These are phyloP conservation scores for Dendropsophus ebraccatus DNA, from an alignment of 2,113 vertebrate species.

Conservation along the genomic window DNA sequence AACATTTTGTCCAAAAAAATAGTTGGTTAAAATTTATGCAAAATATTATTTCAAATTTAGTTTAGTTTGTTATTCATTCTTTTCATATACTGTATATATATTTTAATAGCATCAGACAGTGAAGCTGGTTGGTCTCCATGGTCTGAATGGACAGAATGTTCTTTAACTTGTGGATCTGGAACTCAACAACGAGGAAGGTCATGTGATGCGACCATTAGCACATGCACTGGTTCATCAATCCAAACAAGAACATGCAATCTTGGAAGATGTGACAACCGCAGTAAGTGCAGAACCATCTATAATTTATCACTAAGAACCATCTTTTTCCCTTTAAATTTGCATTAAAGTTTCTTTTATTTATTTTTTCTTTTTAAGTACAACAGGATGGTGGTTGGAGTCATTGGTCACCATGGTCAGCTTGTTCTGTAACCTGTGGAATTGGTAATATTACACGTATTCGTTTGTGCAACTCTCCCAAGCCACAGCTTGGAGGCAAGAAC, in stretches of 20 bases:
- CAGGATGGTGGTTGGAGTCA: slow-evolving; percentile 96
- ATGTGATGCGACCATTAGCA: slow-evolving; percentile 93
- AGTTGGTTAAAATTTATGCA: no score
- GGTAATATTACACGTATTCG: slow-evolving; percentile 94
- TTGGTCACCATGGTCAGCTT: slow-evolving; percentile 97
- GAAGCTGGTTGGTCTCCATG: slow-evolving; percentile 96
- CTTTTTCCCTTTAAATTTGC: neutral
- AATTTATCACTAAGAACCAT: neutral
- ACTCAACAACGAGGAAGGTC: slow-evolving; percentile 97
- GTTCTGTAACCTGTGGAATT: slow-evolving; percentile 88
- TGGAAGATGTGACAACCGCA: slow-evolving; percentile 89
- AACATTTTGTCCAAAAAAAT: no score
- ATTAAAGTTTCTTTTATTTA: neutral
- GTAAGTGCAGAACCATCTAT: slow-evolving; percentile 73
- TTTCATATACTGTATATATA: slow-evolving; percentile 30
- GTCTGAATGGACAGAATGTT: slow-evolving; percentile 98
- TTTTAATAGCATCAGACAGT: slow-evolving; percentile 74
- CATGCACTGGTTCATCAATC: slow-evolving; percentile 90
- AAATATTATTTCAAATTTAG: no score
- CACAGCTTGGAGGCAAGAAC: slow-evolving; percentile 90
- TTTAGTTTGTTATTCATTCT: no score
- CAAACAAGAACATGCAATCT: slow-evolving; percentile 93
- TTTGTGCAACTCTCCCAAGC: slow-evolving; percentile 93
- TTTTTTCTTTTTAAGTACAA: slow-evolving; percentile 76
- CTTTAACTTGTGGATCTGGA: slow-evolving; percentile 89